A percentile compares a stretch with the other conserved stretches of the same genome.
phyloP scores from a whole-genome alignment of 2,113 vertebrate species.

The Copsychus sechellarum region DNA sequence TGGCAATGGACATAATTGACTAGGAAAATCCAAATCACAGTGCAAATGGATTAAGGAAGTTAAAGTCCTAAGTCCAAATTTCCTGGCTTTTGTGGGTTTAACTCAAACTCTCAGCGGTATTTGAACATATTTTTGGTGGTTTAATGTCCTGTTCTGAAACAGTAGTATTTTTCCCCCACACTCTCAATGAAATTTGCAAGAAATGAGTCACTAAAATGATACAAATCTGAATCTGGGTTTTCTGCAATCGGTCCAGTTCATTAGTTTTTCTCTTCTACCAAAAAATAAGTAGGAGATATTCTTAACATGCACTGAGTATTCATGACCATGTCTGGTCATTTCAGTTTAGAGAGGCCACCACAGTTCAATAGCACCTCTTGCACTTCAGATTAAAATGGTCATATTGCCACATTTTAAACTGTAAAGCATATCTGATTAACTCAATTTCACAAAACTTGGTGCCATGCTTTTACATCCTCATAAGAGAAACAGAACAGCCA shows the following conservation, averaged over 20 bases:
- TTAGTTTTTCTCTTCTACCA: background rate
- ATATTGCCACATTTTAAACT: background rate
- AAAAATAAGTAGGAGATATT: background rate
- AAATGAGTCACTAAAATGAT: background rate
- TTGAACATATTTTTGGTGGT: conserved; percentile 23
- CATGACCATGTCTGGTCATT: background rate
- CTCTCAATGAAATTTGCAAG: background rate
- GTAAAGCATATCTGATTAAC: background rate
- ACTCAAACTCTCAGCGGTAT: background rate
- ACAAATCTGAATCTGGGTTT: background rate
- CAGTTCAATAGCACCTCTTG: background rate
- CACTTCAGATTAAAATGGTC: background rate
- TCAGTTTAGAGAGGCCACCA: background rate
- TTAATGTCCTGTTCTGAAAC: conserved; percentile 2
- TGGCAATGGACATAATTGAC: conserved; percentile 1
- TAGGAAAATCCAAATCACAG: conserved; percentile 18
- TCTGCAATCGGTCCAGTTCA: background rate
- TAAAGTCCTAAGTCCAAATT: conserved; percentile 28
- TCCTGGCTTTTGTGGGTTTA: conserved; percentile 37
- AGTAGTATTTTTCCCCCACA: background rate
- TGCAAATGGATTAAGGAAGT: conserved; percentile 49
- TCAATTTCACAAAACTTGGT: background rate
- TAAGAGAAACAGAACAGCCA: background rate
- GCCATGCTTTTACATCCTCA: background rate
- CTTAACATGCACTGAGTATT: background rate